phyloP scores from a whole-genome alignment of 1,140 invertebrate genomes.

The Hyphantria cunea region DNA sequence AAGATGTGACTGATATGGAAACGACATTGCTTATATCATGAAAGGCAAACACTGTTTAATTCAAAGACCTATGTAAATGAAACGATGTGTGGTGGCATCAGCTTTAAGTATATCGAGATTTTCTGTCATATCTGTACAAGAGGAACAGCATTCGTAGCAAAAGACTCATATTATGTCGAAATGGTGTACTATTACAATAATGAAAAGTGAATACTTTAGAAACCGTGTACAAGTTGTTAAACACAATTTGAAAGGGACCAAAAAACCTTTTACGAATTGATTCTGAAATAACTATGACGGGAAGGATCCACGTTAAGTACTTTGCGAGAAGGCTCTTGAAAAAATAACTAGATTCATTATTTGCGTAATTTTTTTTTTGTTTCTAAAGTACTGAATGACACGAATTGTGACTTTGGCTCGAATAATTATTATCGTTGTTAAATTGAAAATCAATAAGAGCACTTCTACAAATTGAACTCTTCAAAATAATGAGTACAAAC shows the following conservation, averaged over 20 bases:
- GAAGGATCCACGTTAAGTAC: constrained; percentile 34
- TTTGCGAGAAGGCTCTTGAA: constrained; percentile 33
- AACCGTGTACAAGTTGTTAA: constrained; percentile 22
- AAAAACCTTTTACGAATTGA: constrained; percentile 39
- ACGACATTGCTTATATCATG: too few species aligned
- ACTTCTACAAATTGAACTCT: constrained; percentile 3
- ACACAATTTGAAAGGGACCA: constrained; percentile 39
- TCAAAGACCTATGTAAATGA: constrained; percentile 21
- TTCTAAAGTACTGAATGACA: not conserved
- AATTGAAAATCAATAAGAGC: too few species aligned
- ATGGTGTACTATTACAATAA: constrained; percentile 8
- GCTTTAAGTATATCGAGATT: constrained; percentile 1
- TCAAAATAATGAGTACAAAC: not conserved
- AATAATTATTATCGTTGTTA: not conserved
- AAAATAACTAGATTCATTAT: constrained; percentile 45
- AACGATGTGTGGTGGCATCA: constrained; percentile 16
- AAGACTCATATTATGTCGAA: constrained; percentile 11
- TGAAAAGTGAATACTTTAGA: constrained; percentile 22
- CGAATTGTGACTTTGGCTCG: constrained; percentile 1
- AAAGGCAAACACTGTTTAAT: too few species aligned
- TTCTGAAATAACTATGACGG: constrained; percentile 51
- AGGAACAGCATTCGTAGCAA: constrained; percentile 1
- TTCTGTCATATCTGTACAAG: constrained; percentile 9
- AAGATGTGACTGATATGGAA: too few species aligned
- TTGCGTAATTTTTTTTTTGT: constrained; percentile 27